Percentiles rank a stretch among this genome's conserved stretches.
Conservation (phyloP, 2,797 vertebrate genomes). For the Trachurus trachurus region DNA sequence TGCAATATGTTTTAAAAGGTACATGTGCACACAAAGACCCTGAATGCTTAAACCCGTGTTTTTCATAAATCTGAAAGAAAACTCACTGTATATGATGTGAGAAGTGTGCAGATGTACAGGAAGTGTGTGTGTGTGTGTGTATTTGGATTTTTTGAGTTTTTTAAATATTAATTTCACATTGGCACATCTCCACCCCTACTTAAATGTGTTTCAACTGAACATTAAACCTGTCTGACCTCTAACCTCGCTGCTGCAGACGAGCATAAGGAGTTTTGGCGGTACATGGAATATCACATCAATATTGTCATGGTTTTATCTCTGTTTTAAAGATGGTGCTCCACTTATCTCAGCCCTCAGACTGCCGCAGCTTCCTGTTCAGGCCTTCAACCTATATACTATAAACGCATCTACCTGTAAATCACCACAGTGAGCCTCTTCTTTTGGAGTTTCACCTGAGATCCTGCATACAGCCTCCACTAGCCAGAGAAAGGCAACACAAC, state of each 20-base stretch:
- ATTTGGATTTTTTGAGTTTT: not conserved
- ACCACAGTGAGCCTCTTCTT: too few relatives aligned
- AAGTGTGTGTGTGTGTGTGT: not conserved
- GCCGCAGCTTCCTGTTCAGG: not conserved
- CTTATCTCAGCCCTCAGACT: not conserved
- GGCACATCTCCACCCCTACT: not conserved
- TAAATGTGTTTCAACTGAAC: constrained; percentile 4
- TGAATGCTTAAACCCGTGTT: constrained; percentile 5
- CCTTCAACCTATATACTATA: not conserved
- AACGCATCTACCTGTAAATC: too few relatives aligned
- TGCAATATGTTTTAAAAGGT: not conserved
- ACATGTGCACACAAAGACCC: not conserved
- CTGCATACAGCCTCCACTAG: too few relatives aligned
- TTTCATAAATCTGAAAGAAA: not conserved
- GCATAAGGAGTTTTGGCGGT: not conserved
- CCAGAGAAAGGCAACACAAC: too few relatives aligned
- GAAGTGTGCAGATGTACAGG: not conserved
- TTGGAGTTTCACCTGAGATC: too few relatives aligned
- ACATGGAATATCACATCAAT: not conserved
- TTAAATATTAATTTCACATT: constrained; percentile 6
- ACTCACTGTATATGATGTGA: too few relatives aligned
- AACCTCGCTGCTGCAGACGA: not conserved
- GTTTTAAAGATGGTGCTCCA: too few relatives aligned
- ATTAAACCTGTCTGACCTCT: constrained; percentile 5
- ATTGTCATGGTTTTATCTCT: not conserved